phyloP scores from a whole-genome alignment of 2,888 invertebrate species.

The Alsophila aescularia region DNA sequence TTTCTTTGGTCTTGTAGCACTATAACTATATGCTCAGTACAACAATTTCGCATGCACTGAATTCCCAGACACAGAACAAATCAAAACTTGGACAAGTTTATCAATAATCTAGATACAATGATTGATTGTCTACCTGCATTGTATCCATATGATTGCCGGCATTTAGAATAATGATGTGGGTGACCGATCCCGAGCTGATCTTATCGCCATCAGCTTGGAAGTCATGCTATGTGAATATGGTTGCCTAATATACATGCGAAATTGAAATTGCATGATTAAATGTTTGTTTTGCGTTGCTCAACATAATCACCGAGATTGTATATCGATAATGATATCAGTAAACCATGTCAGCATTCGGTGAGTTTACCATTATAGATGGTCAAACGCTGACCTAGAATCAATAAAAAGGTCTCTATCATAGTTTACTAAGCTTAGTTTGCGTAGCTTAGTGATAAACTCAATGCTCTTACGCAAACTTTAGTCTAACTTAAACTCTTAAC shows the following conservation, averaged over 20 bases:
- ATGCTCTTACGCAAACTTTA: no score
- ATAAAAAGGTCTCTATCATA: no score
- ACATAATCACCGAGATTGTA: no score
- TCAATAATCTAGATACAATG: constrained; percentile 7
- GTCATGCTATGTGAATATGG: neutral
- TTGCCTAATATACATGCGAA: neutral
- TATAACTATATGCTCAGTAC: no score
- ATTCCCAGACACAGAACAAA: neutral
- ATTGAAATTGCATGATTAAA: neutral
- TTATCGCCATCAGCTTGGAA: constrained; percentile 1
- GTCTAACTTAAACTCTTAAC: no score
- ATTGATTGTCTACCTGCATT: constrained; percentile 3
- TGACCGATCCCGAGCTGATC: constrained; percentile 3
- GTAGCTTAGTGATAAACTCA: no score
- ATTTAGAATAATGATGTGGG: constrained; percentile 9
- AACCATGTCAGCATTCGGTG: no score
- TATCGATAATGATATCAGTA: no score
- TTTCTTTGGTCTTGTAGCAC: no score
- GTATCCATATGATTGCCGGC: constrained; percentile 6
- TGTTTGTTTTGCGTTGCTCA: neutral
- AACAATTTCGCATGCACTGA: neutral
- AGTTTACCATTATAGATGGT: no score
- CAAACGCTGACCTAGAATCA: no score
- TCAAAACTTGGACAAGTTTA: neutral
- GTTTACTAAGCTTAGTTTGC: no score